Conservation (phyloP, 1,140 invertebrate species). For the Riptortus pedestris region DNA sequence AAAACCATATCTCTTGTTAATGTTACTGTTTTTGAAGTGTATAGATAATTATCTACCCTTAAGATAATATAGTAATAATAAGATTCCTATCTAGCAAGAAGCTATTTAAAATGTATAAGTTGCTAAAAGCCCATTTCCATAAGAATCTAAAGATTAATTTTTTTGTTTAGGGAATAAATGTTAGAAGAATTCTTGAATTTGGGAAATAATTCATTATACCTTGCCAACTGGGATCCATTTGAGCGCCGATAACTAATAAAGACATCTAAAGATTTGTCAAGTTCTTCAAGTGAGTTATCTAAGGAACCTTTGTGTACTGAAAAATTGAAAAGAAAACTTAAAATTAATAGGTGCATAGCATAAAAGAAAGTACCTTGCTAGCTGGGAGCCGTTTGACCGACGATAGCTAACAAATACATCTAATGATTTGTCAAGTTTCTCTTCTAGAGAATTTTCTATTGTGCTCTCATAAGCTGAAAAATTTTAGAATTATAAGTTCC, state of each 20-base stretch:
- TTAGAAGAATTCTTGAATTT: too few species aligned
- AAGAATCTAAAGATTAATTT: too few species aligned
- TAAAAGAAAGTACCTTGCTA: slow-evolving; percentile 55
- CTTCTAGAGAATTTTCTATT: slow-evolving; percentile 52
- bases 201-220: neutral
- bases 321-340: neutral
- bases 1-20: too few species aligned
- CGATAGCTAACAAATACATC: slow-evolving; percentile 98
- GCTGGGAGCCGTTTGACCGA: slow-evolving; percentile 92
- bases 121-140: too few species aligned
- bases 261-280: neutral
- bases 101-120: too few species aligned
- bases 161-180: too few species aligned
- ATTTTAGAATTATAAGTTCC: too few species aligned
- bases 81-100: too few species aligned
- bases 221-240: neutral
- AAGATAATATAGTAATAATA: too few species aligned
- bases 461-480: slow-evolving; percentile 47
- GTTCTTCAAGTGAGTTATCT: neutral
- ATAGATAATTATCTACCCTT: too few species aligned
- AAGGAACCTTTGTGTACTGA: neutral
- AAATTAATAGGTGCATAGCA: neutral
- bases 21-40: too few species aligned
- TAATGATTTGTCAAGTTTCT: slow-evolving; percentile 71
- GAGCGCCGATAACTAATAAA: neutral